Base-by-base conservation (phyloP, 2,888 invertebrate genomes). In the Dyspetes luteomarginatus region DNA sequence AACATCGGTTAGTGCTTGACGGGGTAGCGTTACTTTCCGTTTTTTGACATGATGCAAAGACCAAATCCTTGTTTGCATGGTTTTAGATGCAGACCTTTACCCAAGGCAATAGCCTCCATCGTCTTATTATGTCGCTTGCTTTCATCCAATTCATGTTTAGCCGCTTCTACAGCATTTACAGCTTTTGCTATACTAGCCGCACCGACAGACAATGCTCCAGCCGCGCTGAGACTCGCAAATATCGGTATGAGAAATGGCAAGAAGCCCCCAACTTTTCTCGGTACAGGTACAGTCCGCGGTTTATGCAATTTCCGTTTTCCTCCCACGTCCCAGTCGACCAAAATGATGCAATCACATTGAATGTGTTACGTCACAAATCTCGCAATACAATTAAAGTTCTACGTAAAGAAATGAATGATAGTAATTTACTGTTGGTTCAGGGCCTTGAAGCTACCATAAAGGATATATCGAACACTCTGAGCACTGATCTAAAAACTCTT, bases 81-180 rank as follows among this genome's bases (percentile, higher is more conserved):
- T 73, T 79, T 81, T 17, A 86, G 50, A 80, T 84, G 83, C 22
- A 85, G 24, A 90, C 67, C 43, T 1, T 45, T 3, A 4, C 43
- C 43, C n/a, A 45, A 12, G 24, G 88, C 89, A 52, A 90, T 89
- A 55, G 88, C 83, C 86, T 92, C 91, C 89, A 91, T 91, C n/a
- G 81, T 82, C 82, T 85, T 78, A 82, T 92, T 92, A 78, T 90
- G 91, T 3, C 89, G 84, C 60, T 85, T 69, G 24, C 79, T 84
- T 84, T 92, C 90, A 17, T 83, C 75, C 48, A 90, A 82, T 79
- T 87, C 72, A 81, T 88, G 79, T 86, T 86, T 84, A 7, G 90
- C 90, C 60, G 69, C 75, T 78, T 88, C 89, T 2, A 88, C 86
- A 69, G 89, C 85, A 79, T 89, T 90, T 12, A 89, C 86, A 22